Evolutionary conservation across 2,797 vertebrate genomes (phyloP), one percentile per base, ranked within the genome.

Genomic region (Micromesistius poutassou): DNA sequence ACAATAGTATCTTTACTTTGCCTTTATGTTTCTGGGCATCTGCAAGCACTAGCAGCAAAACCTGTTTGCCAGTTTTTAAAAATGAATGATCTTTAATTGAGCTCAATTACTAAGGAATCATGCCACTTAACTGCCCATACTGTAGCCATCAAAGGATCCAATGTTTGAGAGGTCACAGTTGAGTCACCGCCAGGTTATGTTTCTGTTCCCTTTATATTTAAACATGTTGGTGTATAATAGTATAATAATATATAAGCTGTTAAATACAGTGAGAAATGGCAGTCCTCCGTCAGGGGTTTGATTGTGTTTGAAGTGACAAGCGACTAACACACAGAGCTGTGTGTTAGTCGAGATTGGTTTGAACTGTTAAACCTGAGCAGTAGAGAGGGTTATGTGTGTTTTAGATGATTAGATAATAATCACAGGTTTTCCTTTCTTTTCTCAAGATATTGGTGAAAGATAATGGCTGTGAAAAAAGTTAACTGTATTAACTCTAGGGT

Each of bases 121-220:
- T 7, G 40, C 40, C 74, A 79, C 80, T 83, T 73, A 82, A 66
- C 66, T 79, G 74, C 55, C 80, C 55, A 75, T 80, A 50, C 77
- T 9, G 46, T 30, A 38, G 74, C 77, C 83, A 76, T 88, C 83
- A 85, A 31, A 79, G 74, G 14, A 55, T 71, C 46, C 30, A 40
- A 73, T 78, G 74, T 55, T 73, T 81, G 74, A 78, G 79, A 85
- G 80, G 82, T 88, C 79, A 80, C 12, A 14, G 71, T 74, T 85
- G 86, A 88, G 82, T 88, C 82, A 85, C 83, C 71, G 46, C 83
- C 83, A 91, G 83, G 71, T 83, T 77, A 82, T 86, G 77, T 36
- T 75, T 13, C 72, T 35, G 7, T 8, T 33, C 35, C 1, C 19
- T 42, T 30, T 7, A 40, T 36, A 73, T 73, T 73, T n/a, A 3